Base-by-base conservation (phyloP, 2,888 invertebrate species). In the Nycteola revayana region DNA sequence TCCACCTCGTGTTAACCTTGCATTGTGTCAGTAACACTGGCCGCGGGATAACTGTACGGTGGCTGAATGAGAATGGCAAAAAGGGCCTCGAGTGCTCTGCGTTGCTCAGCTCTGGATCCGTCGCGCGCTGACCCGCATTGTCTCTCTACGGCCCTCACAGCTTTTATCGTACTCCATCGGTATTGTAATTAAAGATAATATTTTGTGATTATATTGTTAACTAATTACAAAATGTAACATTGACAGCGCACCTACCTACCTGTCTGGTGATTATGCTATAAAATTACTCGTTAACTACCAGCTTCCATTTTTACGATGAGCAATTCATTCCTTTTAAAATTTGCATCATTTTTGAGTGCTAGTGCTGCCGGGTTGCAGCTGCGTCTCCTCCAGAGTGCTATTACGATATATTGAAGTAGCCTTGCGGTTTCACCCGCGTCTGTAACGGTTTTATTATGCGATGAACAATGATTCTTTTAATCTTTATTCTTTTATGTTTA, bases 1-100 rank as follows among this genome's bases (percentile, higher is more conserved):
- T 81, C 80, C 60, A 84, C 81, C 83, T 75, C 75, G 59, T 46
- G 63, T 65, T 79, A 80, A 73, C 84, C 83, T 86, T 86, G 85
- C 76, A 71, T 75, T 81, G 81, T 81, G 83, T 82, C 84, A 84
- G 77, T 82, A 78, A 75, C 83, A 79, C 75, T 69, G 66, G 64
- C 60, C 62, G 64, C 61, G 69, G 80, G 68, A 76, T 83, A 85
- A 82, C 82, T 77, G 81, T 82, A 74, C 69, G 73, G 66, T 66
- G 64, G 60, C 59, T 77, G 78, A 78, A 81, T 81, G 72, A 77
- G 72, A 76, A 77, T 75, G 66, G 68, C 69, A 65, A 69, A 69
- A 70, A 72, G 60, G 50, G 38, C 49, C 55, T 54, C 61, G 50
- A 49, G 30, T 42, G 48, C 51, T 50, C 32, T 17, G 37, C 51